Base-by-base conservation (phyloP, 35 echinoderm and acorn worm species). In the Ophiothrix spiculata region DNA sequence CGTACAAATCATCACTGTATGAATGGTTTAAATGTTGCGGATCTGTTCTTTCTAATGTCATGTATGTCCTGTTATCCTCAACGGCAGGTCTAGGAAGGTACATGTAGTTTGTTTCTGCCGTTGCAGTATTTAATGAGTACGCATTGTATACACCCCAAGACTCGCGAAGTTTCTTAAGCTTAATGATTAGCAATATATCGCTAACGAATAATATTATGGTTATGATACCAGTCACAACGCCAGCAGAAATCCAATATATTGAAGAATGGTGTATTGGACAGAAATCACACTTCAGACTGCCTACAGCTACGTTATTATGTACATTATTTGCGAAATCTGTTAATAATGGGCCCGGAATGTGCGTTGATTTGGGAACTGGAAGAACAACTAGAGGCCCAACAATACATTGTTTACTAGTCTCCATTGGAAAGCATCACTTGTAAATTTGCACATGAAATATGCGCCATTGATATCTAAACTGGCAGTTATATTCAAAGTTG, bases 111-210 rank as follows among this genome's bases (percentile, higher is more conserved):
- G 60, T 69, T 28, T 69, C 60, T 10, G 60, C 60, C 1, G 29
- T 28, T 4, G 60, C 17, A 28, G 60, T 15, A 25, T 15, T 25
- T 25, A 69, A 28, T 2, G 60, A 69, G 60, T 69, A 69, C 29
- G 60, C 23, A 25, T 69, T 69, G 23, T 69, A 69, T 12, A 12
- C 60, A 15, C 60, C 60, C 60, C 60, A 69, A 69, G 60, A 15
- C 3, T 28, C 60, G 25, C 60, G 60, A 12, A 69, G 60, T n/a
- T 69, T 69, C 29, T 69, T 69, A 15, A 69, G 60, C 60, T 69
- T 69, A 69, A 69, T 69, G 3, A 69, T 69, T n/a, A 69, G 60
- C 60, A 69, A 69, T 12, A 69, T 69, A 69, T 69, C 60, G 16
- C 60, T 28, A n/a, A 69, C 29, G 23, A 69, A 69, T 69, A 69